Base-by-base conservation (phyloP, 2,113 vertebrate species). In the Chascanopsetta lugubris region DNA sequence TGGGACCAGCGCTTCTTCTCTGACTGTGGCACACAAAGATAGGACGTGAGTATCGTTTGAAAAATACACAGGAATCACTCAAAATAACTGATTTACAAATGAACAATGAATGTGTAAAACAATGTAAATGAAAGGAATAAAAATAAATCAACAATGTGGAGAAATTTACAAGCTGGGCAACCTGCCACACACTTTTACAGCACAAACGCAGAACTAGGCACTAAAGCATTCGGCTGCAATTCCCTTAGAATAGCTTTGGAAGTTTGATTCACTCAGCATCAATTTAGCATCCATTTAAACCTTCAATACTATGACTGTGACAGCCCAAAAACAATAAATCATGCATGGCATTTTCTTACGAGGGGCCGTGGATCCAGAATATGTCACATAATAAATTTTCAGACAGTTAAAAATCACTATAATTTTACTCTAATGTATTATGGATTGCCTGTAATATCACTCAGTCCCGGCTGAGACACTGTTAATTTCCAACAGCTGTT, bases 381-480 rank as follows among this genome's bases (percentile, higher is more conserved):
- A 96, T 94, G 94, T 92, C 93, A 92, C 91, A 93, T 95, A 96
- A 97, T 97, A 98, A 94, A 98, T 98, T 96, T 93, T 85, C 83
- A 91, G 96, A 98, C 97, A 98, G 96, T 98, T 98, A 99, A 98
- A 98, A 99, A 99, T 99, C 96, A 96, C 97, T 98, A 96, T 96
- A 94, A 99, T 99, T 98, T 97, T 94, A 94, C 95, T 94, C 95
- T 99, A 98, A 99, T 98, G 96, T 92, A 95, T 98, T 99, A 99
- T 99, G 96, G 97, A 98, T 99, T 96, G 94, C 95, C 93, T 95
- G 95, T 96, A 98, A 98, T 97, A 95, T 95, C 94, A 96, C 94
- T 95, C 93, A 93, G 95, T 94, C 95, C 61, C 83, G 93, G 85
- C 93, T 96, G 96, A 98, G 95, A 95, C 92, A 93, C 95, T 97